These are phyloP conservation scores for Menidia menidia DNA, from an alignment of 2,797 vertebrate genomes.

Conservation along the genomic window DNA sequence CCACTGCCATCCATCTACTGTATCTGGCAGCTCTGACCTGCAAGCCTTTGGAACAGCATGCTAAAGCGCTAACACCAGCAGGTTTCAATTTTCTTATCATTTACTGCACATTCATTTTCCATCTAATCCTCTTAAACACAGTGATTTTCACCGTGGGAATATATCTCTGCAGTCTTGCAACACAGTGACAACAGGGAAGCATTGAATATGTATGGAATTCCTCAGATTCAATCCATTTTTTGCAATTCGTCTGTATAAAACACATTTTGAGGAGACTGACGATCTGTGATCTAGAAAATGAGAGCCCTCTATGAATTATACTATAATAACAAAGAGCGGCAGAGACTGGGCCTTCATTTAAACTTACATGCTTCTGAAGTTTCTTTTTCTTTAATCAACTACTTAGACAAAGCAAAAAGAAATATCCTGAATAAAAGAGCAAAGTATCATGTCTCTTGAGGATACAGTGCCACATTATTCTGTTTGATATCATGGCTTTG, in stretches of 20 bases:
- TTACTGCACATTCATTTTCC: slow-evolving; percentile 10
- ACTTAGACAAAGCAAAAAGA: slow-evolving; percentile 33
- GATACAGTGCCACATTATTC: slow-evolving; percentile 45
- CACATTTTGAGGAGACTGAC: background rate
- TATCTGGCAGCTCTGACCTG: slow-evolving; percentile 33
- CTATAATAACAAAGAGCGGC: background rate
- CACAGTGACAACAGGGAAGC: slow-evolving; percentile 3
- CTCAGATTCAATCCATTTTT: slow-evolving; percentile 8
- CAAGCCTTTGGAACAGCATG: slow-evolving; percentile 32
- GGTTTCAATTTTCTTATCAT: slow-evolving; percentile 32
- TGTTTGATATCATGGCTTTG: slow-evolving; percentile 50
- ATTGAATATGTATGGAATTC: slow-evolving; percentile 19
- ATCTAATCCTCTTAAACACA: slow-evolving; percentile 20
- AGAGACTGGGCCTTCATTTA: background rate
- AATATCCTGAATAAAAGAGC: slow-evolving; percentile 32
- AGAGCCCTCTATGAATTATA: background rate
- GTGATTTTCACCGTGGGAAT: slow-evolving; percentile 8
- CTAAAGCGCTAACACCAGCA: slow-evolving; percentile 31
- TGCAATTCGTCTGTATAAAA: slow-evolving; percentile 11
- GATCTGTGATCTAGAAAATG: slow-evolving; percentile 6
- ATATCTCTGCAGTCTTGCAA: background rate
- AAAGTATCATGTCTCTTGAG: slow-evolving; percentile 39
- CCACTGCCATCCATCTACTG: slow-evolving; percentile 20
- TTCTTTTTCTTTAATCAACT: background rate
- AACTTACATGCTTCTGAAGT: slow-evolving; percentile 19